Evolutionary conservation across 37 sponge, comb jelly and placozoan species (phyloP).

Genomic region (Dysidea cf. avara): DNA sequence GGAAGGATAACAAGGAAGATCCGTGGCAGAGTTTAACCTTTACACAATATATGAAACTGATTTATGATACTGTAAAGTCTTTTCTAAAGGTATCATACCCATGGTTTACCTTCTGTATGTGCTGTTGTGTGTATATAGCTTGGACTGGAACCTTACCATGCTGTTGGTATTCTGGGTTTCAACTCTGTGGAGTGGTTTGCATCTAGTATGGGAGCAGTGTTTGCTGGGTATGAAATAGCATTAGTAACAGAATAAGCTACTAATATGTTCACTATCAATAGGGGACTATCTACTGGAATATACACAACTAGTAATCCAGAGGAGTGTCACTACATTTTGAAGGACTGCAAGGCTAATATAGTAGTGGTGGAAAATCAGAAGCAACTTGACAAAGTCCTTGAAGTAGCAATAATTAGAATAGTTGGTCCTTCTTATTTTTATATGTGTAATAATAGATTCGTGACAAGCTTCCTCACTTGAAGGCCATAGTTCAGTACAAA

Average conservation of each 20-base stretch:
- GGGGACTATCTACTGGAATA: conserved; percentile 78
- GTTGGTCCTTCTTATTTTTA: too few relatives aligned
- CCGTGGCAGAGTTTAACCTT: conserved; percentile 50
- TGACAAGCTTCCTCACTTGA: conserved; percentile 80
- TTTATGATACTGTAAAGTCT: conserved; percentile 56
- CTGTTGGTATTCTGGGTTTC: conserved; percentile 77
- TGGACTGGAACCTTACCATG: conserved; percentile 16
- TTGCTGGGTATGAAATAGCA: conserved; percentile 70
- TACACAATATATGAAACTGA: conserved; percentile 45
- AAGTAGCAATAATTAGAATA: conserved; percentile 39
- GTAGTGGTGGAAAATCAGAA: conserved; percentile 78
- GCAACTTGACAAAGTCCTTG: conserved; percentile 75
- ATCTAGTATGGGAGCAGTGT: conserved; percentile 64
- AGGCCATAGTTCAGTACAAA: conserved; percentile 92
- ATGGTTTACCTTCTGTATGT: too few relatives aligned
- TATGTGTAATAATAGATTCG: conserved; percentile 51
- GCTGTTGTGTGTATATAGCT: too few relatives aligned
- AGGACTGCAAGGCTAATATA: conserved; percentile 63
- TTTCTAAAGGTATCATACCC: conserved; percentile 47
- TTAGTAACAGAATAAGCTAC: background rate
- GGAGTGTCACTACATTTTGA: conserved; percentile 61
- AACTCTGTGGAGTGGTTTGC: conserved; percentile 79
- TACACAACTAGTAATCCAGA: conserved; percentile 77
- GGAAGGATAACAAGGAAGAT: conserved; percentile 34
- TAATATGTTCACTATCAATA: conserved; percentile 7